Conservation (phyloP, 2,888 invertebrate species). For the Pseudanteris insignis region DNA sequence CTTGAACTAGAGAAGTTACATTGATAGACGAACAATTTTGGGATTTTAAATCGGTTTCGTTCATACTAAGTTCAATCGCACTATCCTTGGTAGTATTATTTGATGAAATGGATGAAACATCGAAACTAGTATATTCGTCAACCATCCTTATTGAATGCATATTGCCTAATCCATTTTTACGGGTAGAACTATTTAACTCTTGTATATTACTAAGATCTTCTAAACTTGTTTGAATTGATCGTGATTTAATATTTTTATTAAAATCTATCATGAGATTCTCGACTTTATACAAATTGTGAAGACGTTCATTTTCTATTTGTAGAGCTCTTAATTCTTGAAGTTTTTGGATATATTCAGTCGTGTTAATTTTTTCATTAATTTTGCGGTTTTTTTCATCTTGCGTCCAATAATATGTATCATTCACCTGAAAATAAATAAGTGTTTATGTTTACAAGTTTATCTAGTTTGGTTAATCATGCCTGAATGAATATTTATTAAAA, state of each 20-base stretch:
- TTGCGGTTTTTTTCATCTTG: constrained; percentile 75
- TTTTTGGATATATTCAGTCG: constrained; percentile 67
- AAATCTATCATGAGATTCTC: not conserved
- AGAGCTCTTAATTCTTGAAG: constrained; percentile 47
- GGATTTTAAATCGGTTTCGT: no score
- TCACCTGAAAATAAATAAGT: no score
- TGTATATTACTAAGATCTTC: constrained; percentile 3
- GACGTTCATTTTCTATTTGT: constrained; percentile 46
- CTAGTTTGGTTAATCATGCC: no score
- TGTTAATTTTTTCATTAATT: constrained; percentile 79
- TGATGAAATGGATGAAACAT: constrained; percentile 40
- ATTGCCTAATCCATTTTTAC: no score
- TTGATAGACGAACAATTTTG: no score
- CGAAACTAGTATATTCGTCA: constrained; percentile 46
- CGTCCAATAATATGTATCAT: constrained; percentile 91
- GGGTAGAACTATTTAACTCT: no score
- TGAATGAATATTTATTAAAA: no score
- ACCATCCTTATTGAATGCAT: constrained; percentile 4
- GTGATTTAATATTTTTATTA: constrained; percentile 4
- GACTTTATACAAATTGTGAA: constrained; percentile 42
- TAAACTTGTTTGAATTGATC: constrained; percentile 14
- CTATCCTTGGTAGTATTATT: not conserved
- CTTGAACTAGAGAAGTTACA: no score
- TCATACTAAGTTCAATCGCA: not conserved
- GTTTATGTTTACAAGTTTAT: no score